phyloP scores from a whole-genome alignment of 2,113 vertebrate genomes.

The Condylura cristata region DNA sequence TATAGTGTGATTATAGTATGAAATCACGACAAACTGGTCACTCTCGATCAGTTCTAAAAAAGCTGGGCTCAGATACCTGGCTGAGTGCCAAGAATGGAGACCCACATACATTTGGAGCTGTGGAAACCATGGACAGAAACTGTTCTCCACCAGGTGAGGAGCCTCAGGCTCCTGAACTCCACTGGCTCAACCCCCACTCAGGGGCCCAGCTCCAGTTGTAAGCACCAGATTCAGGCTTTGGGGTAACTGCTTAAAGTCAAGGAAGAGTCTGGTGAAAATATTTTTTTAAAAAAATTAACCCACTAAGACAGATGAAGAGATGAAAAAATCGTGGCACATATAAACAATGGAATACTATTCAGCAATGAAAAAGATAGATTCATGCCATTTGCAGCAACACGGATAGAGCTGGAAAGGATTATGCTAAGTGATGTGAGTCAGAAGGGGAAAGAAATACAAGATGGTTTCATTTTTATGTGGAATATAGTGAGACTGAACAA shows the following conservation, averaged over 20 bases:
- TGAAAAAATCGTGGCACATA: no score
- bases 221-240: not conserved
- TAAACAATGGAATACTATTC: no score
- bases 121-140: not conserved
- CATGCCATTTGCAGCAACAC: no score
- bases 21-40: not conserved
- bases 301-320: not conserved
- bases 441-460: no score
- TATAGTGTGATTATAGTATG: not conserved
- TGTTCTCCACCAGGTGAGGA: not conserved
- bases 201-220: not conserved
- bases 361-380: no score
- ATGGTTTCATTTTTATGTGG: no score
- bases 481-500: no score
- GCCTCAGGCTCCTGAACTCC: rapidly evolving
- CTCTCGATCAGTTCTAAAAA: not conserved
- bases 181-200: not conserved
- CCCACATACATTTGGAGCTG: not conserved
- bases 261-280: not conserved
- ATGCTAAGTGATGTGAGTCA: no score
- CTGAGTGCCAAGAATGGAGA: not conserved
- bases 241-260: not conserved
- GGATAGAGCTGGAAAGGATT: no score
- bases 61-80: not conserved
- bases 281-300: not conserved